phyloP scores from a whole-genome alignment of 1,140 invertebrate genomes.

The Meloidogyne chitwoodi region DNA sequence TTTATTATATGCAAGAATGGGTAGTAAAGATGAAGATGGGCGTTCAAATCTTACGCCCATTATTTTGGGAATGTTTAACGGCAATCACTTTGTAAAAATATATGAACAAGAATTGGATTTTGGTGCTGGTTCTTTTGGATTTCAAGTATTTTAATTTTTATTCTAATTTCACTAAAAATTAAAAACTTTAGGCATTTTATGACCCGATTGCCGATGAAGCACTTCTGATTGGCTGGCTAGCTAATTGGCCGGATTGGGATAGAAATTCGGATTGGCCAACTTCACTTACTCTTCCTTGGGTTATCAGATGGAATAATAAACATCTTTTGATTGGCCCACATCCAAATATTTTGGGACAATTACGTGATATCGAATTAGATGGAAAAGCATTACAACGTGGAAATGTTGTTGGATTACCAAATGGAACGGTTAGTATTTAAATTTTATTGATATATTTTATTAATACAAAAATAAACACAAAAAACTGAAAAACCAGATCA shows the following conservation, averaged over 20 bases:
- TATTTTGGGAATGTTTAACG: conserved; percentile 5
- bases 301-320: not conserved
- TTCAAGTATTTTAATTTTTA: not conserved
- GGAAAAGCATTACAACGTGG: not conserved
- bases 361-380: not conserved
- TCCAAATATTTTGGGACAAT: not conserved
- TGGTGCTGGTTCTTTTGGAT: conserved; percentile 7
- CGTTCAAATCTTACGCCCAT: not conserved
- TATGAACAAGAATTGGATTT: conserved; percentile 16
- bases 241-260: conserved; percentile 14
- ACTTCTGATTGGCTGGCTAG: conserved; percentile 7
- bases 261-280: not conserved
- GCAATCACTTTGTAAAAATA: not conserved
- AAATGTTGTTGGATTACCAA: not conserved
- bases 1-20: not conserved
- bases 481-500: no score
- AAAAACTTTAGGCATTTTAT: not conserved
- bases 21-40: conserved; percentile 7
- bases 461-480: no score
- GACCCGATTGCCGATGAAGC: not conserved
- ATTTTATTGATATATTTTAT: no score
- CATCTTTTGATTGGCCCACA: not conserved
- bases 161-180: no score
- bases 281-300: not conserved
- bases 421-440: not conserved